Evolutionary conservation across 1,140 invertebrate species (phyloP).

Genomic region (Metaphire vulgaris): DNA sequence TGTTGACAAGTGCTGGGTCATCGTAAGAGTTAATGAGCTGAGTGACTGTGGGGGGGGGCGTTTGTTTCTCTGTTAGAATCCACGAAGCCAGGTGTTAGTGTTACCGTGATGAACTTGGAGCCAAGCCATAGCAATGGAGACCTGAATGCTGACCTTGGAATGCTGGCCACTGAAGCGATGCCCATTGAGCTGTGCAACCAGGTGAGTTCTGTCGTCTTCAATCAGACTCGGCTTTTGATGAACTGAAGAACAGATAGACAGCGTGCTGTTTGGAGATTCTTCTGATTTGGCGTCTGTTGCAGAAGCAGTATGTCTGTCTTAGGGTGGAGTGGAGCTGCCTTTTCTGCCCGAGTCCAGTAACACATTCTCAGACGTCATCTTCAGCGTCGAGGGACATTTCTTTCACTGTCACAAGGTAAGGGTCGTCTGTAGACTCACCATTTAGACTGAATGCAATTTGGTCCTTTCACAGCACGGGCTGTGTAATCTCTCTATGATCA

Average conservation of each 20-base stretch:
- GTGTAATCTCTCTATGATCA: no score
- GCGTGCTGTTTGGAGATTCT: not conserved
- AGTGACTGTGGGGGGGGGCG: no score
- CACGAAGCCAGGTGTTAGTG: conserved; percentile 48
- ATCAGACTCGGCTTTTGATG: no score
- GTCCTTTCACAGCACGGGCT: no score
- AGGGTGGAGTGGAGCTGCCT: conserved; percentile 40
- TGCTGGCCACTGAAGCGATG: conserved; percentile 50
- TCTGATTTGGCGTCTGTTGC: not conserved
- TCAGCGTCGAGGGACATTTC: conserved; percentile 49
- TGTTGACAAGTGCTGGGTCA: no score
- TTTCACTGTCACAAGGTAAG: conserved; percentile 56
- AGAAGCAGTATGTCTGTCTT: not conserved
- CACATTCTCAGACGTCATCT: conserved; percentile 51
- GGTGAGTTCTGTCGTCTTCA: no score
- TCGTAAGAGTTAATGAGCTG: no score
- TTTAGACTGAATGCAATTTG: no score
- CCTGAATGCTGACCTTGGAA: conserved; percentile 50
- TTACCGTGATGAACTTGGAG: conserved; percentile 50
- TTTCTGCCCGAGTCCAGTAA: conserved; percentile 44
- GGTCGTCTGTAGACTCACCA: no score
- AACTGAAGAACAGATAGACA: no score
- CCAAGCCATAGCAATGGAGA: conserved; percentile 35
- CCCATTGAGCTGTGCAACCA: conserved; percentile 46
- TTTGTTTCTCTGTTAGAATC: conserved; percentile 40